Conservation (phyloP, 92 coral and sea anemone genomes). For the Metridium senile region DNA sequence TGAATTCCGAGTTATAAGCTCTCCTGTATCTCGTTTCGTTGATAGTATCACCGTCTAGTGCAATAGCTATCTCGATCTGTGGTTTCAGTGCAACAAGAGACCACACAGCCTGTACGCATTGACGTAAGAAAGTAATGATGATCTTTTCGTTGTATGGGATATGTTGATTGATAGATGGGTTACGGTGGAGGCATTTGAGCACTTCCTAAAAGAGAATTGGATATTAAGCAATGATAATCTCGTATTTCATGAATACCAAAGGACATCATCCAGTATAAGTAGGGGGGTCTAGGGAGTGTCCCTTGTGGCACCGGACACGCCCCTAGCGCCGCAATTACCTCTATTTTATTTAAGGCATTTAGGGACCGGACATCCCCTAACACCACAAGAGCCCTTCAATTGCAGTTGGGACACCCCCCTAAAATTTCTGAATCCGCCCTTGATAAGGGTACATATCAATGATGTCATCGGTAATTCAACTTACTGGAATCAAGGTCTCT, state of each 20-base stretch:
- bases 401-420: too few relatives aligned
- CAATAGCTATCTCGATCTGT: conserved; percentile 77
- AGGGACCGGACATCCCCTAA: too few relatives aligned
- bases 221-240: too few relatives aligned
- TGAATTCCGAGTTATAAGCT: conserved; percentile 76
- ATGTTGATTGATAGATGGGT: conserved; percentile 50
- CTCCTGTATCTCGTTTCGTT: conserved; percentile 81
- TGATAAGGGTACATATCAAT: too few relatives aligned
- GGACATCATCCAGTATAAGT: too few relatives aligned
- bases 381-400: too few relatives aligned
- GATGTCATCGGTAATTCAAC: neutral
- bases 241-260: too few relatives aligned
- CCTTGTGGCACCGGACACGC: too few relatives aligned
- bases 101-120: conserved; percentile 77
- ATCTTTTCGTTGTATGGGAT: conserved; percentile 70
- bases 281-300: too few relatives aligned
- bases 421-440: too few relatives aligned
- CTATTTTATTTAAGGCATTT: too few relatives aligned
- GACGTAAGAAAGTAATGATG: conserved; percentile 58
- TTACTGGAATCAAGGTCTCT: conserved; percentile 59
- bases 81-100: conserved; percentile 73
- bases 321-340: too few relatives aligned
- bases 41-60: conserved; percentile 82
- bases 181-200: conserved; percentile 71
- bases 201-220: conserved; percentile 46